Evolutionary conservation across 2,888 invertebrate genomes (phyloP), one percentile per base, ranked within the genome.

Genomic region (Leptopilina drosophilae): DNA sequence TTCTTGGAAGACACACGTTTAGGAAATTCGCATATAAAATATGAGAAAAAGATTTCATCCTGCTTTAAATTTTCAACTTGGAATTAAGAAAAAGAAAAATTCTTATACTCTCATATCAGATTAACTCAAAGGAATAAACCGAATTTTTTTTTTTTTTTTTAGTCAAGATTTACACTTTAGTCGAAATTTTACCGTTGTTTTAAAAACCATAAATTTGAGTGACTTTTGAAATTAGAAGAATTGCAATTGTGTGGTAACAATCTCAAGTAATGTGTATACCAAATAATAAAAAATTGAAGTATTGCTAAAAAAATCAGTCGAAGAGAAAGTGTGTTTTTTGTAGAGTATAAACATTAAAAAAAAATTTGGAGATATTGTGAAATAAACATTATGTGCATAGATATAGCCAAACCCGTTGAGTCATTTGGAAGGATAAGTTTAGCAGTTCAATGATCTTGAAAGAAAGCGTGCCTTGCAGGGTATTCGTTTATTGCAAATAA

Each of bases 401-500:
- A 53, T 26, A 14, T 12, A 46, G 26, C 2, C 49, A 20, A 69
- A 69, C 67, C 12, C 26, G 69, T 69, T 69, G 69, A 69, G 20
- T 20, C 67, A 67, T 67, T 67, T 42, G 42, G 14, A 59, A n/a
- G 59, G 20, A 67, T 49, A 67, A 67, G 26, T 69, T 69, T 26
- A 53, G 26, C 69, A 69, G 69, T 69, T 69, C 69, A 69, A 69
- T 69, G 69, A 49, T 69, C 69, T 69, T 69, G 53, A 53, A 69
- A 69, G 69, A 69, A 69, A 69, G 69, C 26, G 69, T 69, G 20
- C 62, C 62, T 20, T 49, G 49, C 62, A 62, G 20, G 20, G 62
- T 69, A 69, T 69, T 49, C 67, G 20, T 49, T 49, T 42, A 15
- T 67, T 49, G 20, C 49, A 49, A 67, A 67, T 46, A 49, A 15